Conservation (phyloP, 2,797 vertebrate species). For the Centropyge bicolor region DNA sequence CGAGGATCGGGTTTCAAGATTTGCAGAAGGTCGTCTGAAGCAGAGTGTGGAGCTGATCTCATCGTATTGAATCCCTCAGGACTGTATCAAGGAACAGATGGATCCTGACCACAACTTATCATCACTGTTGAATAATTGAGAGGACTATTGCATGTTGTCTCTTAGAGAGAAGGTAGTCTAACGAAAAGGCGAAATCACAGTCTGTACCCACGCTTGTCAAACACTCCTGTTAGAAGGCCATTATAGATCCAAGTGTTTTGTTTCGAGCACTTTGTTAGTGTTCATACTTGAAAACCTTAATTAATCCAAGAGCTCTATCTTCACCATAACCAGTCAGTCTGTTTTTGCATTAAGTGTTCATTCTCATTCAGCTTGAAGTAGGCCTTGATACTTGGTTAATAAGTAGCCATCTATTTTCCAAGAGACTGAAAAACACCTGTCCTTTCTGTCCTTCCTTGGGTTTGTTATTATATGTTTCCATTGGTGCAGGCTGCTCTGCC, state of each 20-base stretch:
- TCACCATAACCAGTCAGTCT: constrained; percentile 15
- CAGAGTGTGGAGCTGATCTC: constrained; percentile 69
- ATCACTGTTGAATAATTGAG: constrained; percentile 71
- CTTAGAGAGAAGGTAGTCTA: constrained; percentile 41
- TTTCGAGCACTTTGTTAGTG: constrained; percentile 41
- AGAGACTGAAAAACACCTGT: not conserved
- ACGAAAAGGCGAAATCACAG: constrained; percentile 55
- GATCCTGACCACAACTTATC: constrained; percentile 62
- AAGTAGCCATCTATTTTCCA: constrained; percentile 32
- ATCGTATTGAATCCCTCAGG: constrained; percentile 59
- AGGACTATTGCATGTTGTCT: constrained; percentile 40
- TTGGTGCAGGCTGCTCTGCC: constrained; percentile 18
- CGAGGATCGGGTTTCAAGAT: constrained; percentile 76
- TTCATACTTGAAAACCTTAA: constrained; percentile 16
- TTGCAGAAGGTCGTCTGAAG: constrained; percentile 52
- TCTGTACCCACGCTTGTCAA: constrained; percentile 14
- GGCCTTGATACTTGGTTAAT: constrained; percentile 24
- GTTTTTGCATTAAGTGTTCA: constrained; percentile 26
- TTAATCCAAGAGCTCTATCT: constrained; percentile 47
- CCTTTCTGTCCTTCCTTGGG: not conserved
- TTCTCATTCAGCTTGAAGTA: constrained; percentile 41
- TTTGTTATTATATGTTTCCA: constrained; percentile 24
- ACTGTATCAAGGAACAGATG: constrained; percentile 61
- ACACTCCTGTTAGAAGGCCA: constrained; percentile 41
- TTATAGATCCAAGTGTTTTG: constrained; percentile 42